Evolutionary conservation across 2,888 invertebrate species (phyloP), one percentile per base, ranked within the genome.

Genomic region (Dynastes hyllus): DNA sequence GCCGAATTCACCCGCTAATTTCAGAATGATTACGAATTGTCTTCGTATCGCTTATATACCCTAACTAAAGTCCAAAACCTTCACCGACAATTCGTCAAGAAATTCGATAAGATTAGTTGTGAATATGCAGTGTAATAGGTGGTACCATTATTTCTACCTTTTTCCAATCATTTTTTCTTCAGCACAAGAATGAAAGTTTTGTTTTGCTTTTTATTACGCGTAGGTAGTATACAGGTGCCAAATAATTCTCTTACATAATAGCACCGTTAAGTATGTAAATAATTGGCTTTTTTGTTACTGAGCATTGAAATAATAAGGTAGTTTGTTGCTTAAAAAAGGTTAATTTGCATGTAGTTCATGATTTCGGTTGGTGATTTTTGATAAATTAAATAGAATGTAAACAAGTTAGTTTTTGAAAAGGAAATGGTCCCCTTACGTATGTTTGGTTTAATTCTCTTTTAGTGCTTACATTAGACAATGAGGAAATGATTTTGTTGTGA

Each of bases 1-100:
- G 29, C 37, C 3, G 16, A 51, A 71, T 55, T 40, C 55, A n/a
- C 22, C 37, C 32, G 11, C 32, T 16, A 58, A 32, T 58, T n/a
- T 37, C 32, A 6, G n/a, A 71, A 71, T 71, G 71, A 71, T 71
- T 55, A 71, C 37, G 71, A 16, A 71, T 71, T 71, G 32, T 58
- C 55, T 58, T 16, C 37, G 37, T 11, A 55, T 37, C n/a, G 58
- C 22, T 55, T 71, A 71, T 71, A 71, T 58, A 71, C 71, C 58
- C 55, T 27, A 27, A 27, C 9, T 58, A 37, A 71, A 58, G 32
- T 55, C 16, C 22, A 58, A 40, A 71, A 71, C 71, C 55, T 71
- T 71, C 71, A 71, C 71, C 55, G 9, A 45, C 37, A 71, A 40
- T 71, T 71, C 50, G 71, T n/a, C 9, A 71, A 71, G 32, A 71